Conservation (phyloP, 2,888 invertebrate species). For the Parapristionchus giblindavisi region DNA sequence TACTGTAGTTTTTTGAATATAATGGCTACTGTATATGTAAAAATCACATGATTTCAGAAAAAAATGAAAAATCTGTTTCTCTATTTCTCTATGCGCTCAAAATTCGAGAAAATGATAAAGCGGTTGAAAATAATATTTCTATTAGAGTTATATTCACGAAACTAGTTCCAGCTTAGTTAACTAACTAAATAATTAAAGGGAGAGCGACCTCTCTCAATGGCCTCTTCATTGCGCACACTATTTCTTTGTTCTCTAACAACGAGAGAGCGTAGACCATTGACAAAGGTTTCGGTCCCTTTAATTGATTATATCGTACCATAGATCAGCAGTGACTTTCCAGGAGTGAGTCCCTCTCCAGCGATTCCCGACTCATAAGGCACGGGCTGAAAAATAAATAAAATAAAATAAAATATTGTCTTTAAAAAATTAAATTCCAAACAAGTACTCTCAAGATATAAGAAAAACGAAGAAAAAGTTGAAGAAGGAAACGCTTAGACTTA, state of each 20-base stretch:
- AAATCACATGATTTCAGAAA: too few species aligned
- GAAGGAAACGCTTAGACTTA: constrained; percentile 7
- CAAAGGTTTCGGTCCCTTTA: too few species aligned
- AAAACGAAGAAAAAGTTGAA: constrained; percentile 12
- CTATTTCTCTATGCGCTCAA: too few species aligned
- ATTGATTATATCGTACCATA: constrained; percentile 51
- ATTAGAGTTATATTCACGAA: neutral
- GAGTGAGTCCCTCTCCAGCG: constrained; percentile 55
- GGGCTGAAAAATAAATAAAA: constrained; percentile 49
- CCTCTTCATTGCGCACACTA: too few species aligned
- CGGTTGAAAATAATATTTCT: too few species aligned
- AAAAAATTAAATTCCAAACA: neutral
- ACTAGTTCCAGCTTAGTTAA: neutral
- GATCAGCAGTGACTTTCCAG: constrained; percentile 59
- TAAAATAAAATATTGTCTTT: neutral
- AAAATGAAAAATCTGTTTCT: too few species aligned
- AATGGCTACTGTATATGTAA: too few species aligned
- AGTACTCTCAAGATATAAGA: constrained; percentile 3
- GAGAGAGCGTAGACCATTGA: too few species aligned
- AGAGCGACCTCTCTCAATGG: too few species aligned
- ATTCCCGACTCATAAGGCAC: constrained; percentile 62
- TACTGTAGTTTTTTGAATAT: neutral
- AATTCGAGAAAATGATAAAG: too few species aligned
- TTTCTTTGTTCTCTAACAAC: too few species aligned
- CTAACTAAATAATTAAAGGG: neutral